Evolutionary conservation across 2,888 invertebrate species (phyloP), one percentile per base, ranked within the genome.

Genomic region (Diadromus collaris): DNA sequence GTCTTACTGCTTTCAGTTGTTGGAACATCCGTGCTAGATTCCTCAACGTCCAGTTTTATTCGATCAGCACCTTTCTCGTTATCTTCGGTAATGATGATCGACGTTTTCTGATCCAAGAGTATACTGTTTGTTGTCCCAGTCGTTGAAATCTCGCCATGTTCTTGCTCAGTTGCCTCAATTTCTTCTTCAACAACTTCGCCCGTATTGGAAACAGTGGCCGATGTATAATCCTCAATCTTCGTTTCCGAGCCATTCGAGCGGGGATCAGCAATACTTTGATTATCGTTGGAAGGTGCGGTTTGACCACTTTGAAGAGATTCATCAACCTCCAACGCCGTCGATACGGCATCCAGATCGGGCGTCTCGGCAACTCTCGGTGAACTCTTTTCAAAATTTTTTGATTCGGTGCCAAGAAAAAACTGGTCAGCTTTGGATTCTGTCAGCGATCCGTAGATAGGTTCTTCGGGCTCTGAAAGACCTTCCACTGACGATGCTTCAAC

Each of bases 331-430:
- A 46, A 19, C 54, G 29, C 5, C 16, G 27, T 1, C 21, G 24
- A 16, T 34, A 13, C 16, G 41, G 27, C n/a, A 29, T 44, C 16
- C 16, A 16, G 16, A 29, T 24, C 27, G 19, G 65, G 10, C n/a
- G 51, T 7, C 46, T 46, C n/a, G 1, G 60, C 61, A 24, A 38
- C 19, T 27, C 38, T n/a, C n/a, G 54, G 29, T 19, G 64, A 21
- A 16, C 7, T 21, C 16, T 41, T 19, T 60, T 67, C 54, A 54
- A 19, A 46, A 29, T 24, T 56, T 38, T 63, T 44, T 2, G 54
- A 27, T 38, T 46, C 58, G 7, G 61, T 54, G 24, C 24, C 38
- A 60, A 67, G 79, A 76, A 73, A 73, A 32, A 68, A 48, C 41
- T 73, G 46, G 24, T 27, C 21, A 6, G 51, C 27, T 67, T 71